Base-by-base conservation (phyloP, 2,888 invertebrate genomes). In the Xestia c-nigrum region DNA sequence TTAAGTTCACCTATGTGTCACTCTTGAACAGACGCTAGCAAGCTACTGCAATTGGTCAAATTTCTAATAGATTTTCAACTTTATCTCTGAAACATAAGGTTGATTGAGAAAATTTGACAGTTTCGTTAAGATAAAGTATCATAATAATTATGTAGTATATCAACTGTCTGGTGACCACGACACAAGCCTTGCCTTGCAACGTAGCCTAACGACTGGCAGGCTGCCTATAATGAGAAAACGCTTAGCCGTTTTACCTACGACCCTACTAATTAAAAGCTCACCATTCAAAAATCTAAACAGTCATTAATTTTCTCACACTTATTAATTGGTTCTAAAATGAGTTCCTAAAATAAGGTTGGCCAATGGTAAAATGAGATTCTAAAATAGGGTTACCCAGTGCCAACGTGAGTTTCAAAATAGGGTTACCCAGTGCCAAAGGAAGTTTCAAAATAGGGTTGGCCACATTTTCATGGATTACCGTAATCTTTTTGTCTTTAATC, bases 261-360 rank as follows among this genome's bases (percentile, higher is more conserved):
- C 52, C 10, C 47, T 72, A 55, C 63, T 72, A 55, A 66, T 72
- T 69, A 80, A 66, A 63, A 59, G 31, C 65, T 59, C 16, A 72
- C 57, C 66, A 69, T 72, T 70, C 12, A 16, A 72, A 84, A 84
- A 64, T 69, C 24, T 21, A 76, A 73, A 64, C 24, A 83, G 38
- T 63, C 9, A 55, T 63, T 68, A 46, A 76, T 74, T 72, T 40
- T 59, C 65, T 52, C 38, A 64, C 61, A 66, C 40, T 43, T 59
- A 57, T 63, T 59, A 76, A 59, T 76, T 68, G 67, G 55, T 68
- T 71, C 47, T 21, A 71, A 78, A 78, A 76, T 65, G 57, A 74
- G 19, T 66, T 72, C 77, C 63, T 50, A 31, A 64, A 81, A 74
- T 64, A 52, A 24, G 21, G 57, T 61, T 65, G 10, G 5, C 43